Evolutionary conservation across 2,113 vertebrate genomes (phyloP).

Genomic region (Laticauda colubrina): DNA sequence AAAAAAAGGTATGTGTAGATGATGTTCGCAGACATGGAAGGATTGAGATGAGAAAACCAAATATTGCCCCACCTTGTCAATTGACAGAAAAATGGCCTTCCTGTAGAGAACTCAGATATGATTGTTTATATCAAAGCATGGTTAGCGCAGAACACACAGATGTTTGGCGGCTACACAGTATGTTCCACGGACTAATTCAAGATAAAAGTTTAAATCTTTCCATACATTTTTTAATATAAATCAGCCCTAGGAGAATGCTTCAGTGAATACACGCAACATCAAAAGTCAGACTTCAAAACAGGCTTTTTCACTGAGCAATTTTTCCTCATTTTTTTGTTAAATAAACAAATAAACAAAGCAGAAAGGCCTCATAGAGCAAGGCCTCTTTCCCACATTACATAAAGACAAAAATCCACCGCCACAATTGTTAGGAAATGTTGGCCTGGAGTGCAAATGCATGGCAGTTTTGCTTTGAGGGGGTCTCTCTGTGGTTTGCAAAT

Average conservation of each 20-base stretch:
- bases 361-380: not conserved
- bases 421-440: not conserved
- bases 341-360: not conserved
- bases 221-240: constrained; percentile 5
- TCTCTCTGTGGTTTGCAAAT: not conserved
- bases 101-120: not conserved
- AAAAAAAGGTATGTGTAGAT: not conserved
- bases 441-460: not conserved
- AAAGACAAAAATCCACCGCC: not conserved
- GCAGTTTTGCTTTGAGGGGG: constrained; percentile 1
- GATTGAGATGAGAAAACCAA: not conserved
- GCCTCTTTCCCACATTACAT: constrained; percentile 10
- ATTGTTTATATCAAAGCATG: constrained; percentile 22
- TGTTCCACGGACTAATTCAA: not conserved
- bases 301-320: not conserved
- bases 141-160: constrained; percentile 5
- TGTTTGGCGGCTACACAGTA: not conserved
- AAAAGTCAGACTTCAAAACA: not conserved
- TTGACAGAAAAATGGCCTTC: not conserved
- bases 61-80: not conserved
- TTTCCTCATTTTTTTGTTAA: not conserved
- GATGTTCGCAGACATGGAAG: not conserved
- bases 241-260: constrained; percentile 1
- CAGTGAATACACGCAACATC: constrained; percentile 7
- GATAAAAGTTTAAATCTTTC: not conserved